Evolutionary conservation across 2,113 vertebrate genomes (phyloP), one percentile per base, ranked within the genome.

Genomic region (Engraulis encrasicolus): DNA sequence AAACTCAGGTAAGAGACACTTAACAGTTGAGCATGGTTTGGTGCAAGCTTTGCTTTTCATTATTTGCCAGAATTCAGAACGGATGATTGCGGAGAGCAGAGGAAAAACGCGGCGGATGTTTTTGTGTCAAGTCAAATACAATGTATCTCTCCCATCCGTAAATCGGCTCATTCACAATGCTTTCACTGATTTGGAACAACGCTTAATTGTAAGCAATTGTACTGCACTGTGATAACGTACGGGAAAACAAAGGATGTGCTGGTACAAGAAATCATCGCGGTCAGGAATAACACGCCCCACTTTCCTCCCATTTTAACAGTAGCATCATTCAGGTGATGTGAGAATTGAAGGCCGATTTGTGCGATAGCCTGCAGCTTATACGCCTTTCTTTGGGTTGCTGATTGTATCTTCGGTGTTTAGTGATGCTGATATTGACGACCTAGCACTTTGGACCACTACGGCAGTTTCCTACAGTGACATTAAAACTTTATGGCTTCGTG

Each of bases 1-100:
- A 84, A 79, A 81, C 86, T 79, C 89, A 88, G 93, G 94, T 94
- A 90, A 90, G 92, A 84, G 38, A 23, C 48, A 50, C 80, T 20
- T 31, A 15, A 74, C 27, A 34, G 14, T 31, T 74, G 5, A 2
- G 3, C 27, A 74, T 74, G 66, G n/a, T 31, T 74, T 17, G 5
- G 66, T 4, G 27, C 31, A 14, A 74, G 12, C 66, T 74, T 74
- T 74, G 66, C 27, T 34, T 27, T 74, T 74, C 23, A 34, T n/a
- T 31, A 27, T 27, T 3, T 27, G 66, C 34, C 66, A 74, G 14
- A 74, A 71, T 36, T 74, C 14, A 36, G 5, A 2, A 1, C 27
- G 15, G 2, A 74, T 66, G 58, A 74, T 17, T 74, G 66, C 27
- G 66, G 31, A 74, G 66, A 74, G 27, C 23, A 27, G 31, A 34